Evolutionary conservation across 2,797 vertebrate species (phyloP).

Genomic region (Acanthurus lineatus): DNA sequence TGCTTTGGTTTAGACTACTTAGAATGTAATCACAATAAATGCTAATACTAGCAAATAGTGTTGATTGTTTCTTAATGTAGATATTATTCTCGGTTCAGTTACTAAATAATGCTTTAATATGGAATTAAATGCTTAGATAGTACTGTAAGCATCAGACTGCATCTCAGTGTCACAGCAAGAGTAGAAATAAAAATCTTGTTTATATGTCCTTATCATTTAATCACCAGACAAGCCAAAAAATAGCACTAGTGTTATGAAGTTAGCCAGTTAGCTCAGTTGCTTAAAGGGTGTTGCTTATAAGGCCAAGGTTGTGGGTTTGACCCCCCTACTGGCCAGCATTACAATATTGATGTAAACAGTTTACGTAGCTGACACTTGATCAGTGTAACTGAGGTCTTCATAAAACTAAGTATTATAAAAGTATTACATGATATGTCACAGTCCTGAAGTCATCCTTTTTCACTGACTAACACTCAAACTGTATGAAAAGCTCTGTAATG

Average conservation of each 20-base stretch:
- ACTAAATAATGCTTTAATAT: background rate
- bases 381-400: too few species aligned
- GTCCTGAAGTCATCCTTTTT: too few species aligned
- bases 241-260: background rate
- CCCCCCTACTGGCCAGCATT: too few species aligned
- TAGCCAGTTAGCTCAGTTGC: slow-evolving; percentile 56
- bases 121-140: background rate
- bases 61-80: background rate
- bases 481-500: too few species aligned
- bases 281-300: slow-evolving; percentile 83
- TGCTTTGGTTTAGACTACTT: background rate
- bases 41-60: background rate
- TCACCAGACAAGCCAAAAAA: too few species aligned
- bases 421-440: too few species aligned
- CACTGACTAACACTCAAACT: too few species aligned
- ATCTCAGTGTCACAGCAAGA: too few species aligned
- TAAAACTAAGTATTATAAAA: too few species aligned
- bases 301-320: slow-evolving; percentile 60
- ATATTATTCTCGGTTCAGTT: background rate
- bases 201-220: too few species aligned
- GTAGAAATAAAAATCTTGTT: background rate
- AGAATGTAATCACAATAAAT: background rate
- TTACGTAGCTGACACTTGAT: too few species aligned
- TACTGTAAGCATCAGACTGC: background rate
- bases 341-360: too few species aligned